Base-by-base conservation (phyloP, 2,797 vertebrate genomes). In the Corythornis leucogaster region DNA sequence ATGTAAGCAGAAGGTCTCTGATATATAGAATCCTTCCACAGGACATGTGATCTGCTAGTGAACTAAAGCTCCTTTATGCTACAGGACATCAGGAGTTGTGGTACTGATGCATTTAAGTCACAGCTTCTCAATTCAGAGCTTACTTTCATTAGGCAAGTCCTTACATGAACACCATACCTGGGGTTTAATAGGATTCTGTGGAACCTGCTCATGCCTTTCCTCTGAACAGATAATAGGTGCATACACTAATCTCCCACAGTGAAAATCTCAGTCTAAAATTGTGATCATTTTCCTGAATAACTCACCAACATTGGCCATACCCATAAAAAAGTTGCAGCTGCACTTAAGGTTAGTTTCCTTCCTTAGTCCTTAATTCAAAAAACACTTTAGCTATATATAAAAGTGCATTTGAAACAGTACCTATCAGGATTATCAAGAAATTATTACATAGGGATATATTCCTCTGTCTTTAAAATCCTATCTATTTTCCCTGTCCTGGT, bases 1-100 rank as follows among this genome's bases (percentile, higher is more conserved):
- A 59, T 21, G 17, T 53, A 45, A 94, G 80, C 73, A 96, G 73
- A 89, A 75, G 33, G 54, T 42, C 59, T 89, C 62, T 78, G 28
- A 43, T 55, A 89, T 55, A 89, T 42, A 43, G 80, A 80, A 73
- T 71, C 71, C 26, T 78, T 55, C 3, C n/a, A 38, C 61, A 61
- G 30, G 54, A 38, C 28, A 38, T 0, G 5, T 59, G 76, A 28
- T 69, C 73, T 2, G 0, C 1, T 0, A n/a, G 28, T 71, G 58
- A 85, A 78, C 69, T 85, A 31, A 87, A 80, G 66, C 66, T 76
- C 15, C 51, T 85, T 92, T 92, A 31, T 75, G 51, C 54, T 71
- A 43, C 31, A 9, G 0, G 1, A 25, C 73, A 75, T 69, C 53
- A 70, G 63, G 55, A 84, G 31, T 5, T 81, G 55, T 30, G 42